Percentiles rank a stretch among this genome's conserved stretches.
Evolutionary conservation across 2,113 vertebrate species (phyloP).

Genomic region (Alethe diademata): DNA sequence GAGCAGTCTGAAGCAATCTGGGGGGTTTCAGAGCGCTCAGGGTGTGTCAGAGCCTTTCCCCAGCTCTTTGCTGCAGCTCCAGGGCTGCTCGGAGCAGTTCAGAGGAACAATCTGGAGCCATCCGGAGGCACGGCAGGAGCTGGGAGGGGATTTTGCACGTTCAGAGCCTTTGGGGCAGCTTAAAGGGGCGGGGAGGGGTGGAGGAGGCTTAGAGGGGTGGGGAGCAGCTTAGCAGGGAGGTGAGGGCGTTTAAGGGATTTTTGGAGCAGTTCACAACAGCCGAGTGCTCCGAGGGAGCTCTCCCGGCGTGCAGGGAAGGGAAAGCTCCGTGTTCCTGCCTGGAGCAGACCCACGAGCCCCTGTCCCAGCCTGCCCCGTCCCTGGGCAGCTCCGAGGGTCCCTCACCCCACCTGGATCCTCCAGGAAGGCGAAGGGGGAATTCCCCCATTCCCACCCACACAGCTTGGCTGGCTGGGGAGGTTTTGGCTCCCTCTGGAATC

Average conservation of each 20-base stretch:
- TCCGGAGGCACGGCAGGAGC: background rate
- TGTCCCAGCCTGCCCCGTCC: background rate
- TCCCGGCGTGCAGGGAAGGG: fast-evolving
- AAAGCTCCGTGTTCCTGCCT: background rate
- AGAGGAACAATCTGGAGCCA: background rate
- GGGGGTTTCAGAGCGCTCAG: background rate
- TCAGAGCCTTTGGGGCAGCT: background rate
- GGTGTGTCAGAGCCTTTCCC: background rate
- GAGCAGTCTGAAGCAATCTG: background rate
- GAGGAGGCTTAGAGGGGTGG: background rate
- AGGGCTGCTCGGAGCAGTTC: background rate
- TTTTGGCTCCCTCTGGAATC: background rate
- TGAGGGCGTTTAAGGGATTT: background rate
- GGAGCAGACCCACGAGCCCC: background rate
- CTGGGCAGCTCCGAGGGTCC: background rate
- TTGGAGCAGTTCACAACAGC: background rate
- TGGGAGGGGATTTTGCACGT: background rate
- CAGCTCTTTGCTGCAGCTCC: background rate
- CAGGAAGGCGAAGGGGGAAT: background rate
- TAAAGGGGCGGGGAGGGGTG: background rate
- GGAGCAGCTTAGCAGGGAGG: background rate
- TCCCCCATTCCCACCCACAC: background rate
- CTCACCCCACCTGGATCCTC: background rate
- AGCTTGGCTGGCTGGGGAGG: background rate
- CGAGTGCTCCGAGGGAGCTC: fast-evolving